Base-by-base conservation (phyloP, 2,113 vertebrate genomes). In the Todiramphus saurophagus region DNA sequence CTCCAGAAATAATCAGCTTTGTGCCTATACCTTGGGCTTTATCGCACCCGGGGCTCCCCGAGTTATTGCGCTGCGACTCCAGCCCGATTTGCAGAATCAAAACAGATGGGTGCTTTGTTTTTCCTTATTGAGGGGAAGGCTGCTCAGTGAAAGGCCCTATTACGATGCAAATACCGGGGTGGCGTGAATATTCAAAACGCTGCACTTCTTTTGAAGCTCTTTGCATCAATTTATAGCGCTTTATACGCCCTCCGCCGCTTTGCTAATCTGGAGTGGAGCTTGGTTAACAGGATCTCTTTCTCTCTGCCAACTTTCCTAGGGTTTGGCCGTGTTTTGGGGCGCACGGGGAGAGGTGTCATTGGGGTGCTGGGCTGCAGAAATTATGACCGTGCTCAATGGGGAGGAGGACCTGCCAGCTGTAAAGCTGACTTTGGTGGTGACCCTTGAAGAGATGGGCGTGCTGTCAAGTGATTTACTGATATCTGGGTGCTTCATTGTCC, bases 131-230 rank as follows among this genome's bases (percentile, higher is more conserved):
- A 81, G 63, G 83, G 30, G 51, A 76, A 73, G 92, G 92, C 77
- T 72, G 90, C n/a, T 68, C 9, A 20, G 64, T 91, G 95, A 96
- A 95, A 93, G 56, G 78, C 48, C 76, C 96, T 7, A 87, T 97
- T 95, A 75, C 83, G 13, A 97, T 97, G 96, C 96, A 95, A 95
- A 97, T 97, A 87, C 91, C 48, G 58, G 72, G 43, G 46, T 41
- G 92, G 60, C 19, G 94, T 97, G 92, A 97, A 97, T 96, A 96
- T 97, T 96, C 94, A 95, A 60, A 87, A 17, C 18, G 0, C 58
- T 20, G 55, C 4, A 20, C 58, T 59, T 7, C 53, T 69, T 92
- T 96, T 44, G 67, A 84, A 66, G 60, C 73, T 25, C 66, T 85
- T 94, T 68, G 60, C 89, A 76, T 96, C 72, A 73, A 95, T 95